A percentile compares a stretch with the other conserved stretches of the same genome.
These are phyloP conservation scores for Tauraco hartlaubi DNA, from an alignment of 2,797 vertebrate genomes.

Conservation along the genomic window DNA sequence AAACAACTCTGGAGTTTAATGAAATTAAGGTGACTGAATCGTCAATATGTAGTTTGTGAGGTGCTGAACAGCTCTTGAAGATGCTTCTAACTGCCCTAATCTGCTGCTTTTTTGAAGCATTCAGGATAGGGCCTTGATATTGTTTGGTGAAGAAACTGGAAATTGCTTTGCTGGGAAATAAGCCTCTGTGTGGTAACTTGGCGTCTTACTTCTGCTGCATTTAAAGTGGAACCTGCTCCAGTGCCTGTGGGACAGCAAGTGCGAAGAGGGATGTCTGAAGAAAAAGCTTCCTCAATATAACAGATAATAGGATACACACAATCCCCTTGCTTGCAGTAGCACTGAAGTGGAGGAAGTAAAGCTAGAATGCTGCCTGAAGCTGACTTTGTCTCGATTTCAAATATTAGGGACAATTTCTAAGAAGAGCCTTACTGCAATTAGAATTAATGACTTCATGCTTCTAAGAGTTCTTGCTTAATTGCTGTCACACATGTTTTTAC, in stretches of 20 bases:
- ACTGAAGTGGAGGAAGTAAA: background rate
- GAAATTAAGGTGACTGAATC: background rate
- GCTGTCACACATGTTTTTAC: slow-evolving; percentile 67
- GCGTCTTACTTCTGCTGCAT: background rate
- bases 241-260: background rate
- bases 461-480: slow-evolving; percentile 56
- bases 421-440: slow-evolving; percentile 34
- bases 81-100: background rate
- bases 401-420: slow-evolving; percentile 50
- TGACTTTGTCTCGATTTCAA: slow-evolving; percentile 22
- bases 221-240: background rate
- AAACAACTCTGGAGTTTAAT: background rate
- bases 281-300: background rate
- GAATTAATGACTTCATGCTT: slow-evolving; percentile 49
- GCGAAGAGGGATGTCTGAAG: background rate
- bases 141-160: background rate
- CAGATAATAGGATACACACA: background rate
- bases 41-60: background rate
- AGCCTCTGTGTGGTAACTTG: background rate
- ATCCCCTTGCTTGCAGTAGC: background rate
- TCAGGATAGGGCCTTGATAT: background rate
- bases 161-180: background rate
- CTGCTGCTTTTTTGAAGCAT: background rate
- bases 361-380: background rate
- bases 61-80: background rate